These are phyloP conservation scores for Orestias chungarensis DNA, from an alignment of 2,797 vertebrate species.

Conservation along the genomic window DNA sequence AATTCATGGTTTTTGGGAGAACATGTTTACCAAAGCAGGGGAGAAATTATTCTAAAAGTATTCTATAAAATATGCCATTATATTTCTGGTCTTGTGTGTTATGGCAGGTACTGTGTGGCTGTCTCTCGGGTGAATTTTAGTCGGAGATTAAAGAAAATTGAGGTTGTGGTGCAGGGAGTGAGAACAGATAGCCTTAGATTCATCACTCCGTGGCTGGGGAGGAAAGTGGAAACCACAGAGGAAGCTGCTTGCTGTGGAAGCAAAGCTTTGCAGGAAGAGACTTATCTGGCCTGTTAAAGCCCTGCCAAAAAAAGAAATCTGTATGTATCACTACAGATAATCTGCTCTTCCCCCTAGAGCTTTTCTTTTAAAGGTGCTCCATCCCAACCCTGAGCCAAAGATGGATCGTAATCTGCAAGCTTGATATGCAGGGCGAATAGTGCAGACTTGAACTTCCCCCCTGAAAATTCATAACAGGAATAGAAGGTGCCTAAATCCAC, in stretches of 20 bases:
- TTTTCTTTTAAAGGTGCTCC: slow-evolving; percentile 61
- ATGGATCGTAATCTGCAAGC: slow-evolving; percentile 55
- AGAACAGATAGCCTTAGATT: slow-evolving; percentile 50
- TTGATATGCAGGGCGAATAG: slow-evolving; percentile 62
- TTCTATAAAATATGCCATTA: slow-evolving; percentile 60
- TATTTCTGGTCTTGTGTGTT: slow-evolving; percentile 71
- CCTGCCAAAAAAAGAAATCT: slow-evolving; percentile 66
- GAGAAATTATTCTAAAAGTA: slow-evolving; percentile 66
- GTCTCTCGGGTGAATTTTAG: slow-evolving; percentile 42
- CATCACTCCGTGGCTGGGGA: slow-evolving; percentile 38
- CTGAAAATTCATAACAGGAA: slow-evolving; percentile 62
- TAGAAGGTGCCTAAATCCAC: slow-evolving; percentile 64
- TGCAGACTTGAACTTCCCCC: slow-evolving; percentile 67
- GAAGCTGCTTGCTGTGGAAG: slow-evolving; percentile 45
- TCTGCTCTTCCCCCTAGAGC: slow-evolving; percentile 53
- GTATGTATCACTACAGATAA: slow-evolving; percentile 64
- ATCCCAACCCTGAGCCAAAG: slow-evolving; percentile 60
- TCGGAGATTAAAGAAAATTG: slow-evolving; percentile 41
- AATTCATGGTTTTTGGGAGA: slow-evolving; percentile 51
- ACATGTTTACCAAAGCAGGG: slow-evolving; percentile 54
- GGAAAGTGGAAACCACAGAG: slow-evolving; percentile 13
- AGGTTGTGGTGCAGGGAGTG: slow-evolving; percentile 38
- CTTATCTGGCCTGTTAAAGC: slow-evolving; percentile 65
- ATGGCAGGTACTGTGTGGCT: slow-evolving; percentile 75
- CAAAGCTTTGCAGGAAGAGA: slow-evolving; percentile 52